These are phyloP conservation scores for Simalia tracyae DNA, from an alignment of 2,797 vertebrate genomes.

Conservation along the genomic window DNA sequence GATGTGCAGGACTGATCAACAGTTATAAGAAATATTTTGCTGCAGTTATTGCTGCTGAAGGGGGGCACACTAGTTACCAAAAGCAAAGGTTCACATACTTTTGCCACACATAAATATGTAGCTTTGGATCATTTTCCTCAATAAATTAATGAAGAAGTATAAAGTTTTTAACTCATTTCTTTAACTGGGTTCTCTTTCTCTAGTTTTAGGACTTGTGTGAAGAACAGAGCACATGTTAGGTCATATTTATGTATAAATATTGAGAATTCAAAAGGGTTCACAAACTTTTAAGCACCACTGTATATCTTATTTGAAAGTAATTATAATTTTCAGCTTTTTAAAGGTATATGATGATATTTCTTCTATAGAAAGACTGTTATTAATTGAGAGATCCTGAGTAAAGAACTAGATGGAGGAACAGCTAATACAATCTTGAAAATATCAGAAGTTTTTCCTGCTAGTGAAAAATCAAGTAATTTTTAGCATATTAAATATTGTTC, in stretches of 20 bases:
- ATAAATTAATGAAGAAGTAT: no score
- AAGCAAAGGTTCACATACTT: no score
- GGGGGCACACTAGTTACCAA: no score
- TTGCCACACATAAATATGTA: no score
- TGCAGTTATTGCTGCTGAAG: no score
- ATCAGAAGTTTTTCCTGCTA: neutral
- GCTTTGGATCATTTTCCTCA: no score
- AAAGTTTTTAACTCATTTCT: no score
- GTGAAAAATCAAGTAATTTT: conserved; percentile 1
- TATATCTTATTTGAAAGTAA: neutral
- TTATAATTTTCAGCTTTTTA: neutral
- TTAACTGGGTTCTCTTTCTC: no score
- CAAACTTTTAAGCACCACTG: neutral
- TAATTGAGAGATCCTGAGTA: neutral
- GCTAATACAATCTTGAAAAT: neutral
- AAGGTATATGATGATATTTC: neutral
- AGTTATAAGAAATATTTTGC: no score
- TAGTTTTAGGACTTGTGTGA: no score
- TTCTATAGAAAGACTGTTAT: neutral
- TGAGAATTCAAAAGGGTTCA: neutral
- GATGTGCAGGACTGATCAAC: no score
- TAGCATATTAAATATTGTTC: neutral
- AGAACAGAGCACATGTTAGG: neutral
- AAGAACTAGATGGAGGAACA: neutral
- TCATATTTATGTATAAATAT: neutral